Evolutionary conservation across 2,113 vertebrate genomes (phyloP).

Genomic region (Dinomys branickii): DNA sequence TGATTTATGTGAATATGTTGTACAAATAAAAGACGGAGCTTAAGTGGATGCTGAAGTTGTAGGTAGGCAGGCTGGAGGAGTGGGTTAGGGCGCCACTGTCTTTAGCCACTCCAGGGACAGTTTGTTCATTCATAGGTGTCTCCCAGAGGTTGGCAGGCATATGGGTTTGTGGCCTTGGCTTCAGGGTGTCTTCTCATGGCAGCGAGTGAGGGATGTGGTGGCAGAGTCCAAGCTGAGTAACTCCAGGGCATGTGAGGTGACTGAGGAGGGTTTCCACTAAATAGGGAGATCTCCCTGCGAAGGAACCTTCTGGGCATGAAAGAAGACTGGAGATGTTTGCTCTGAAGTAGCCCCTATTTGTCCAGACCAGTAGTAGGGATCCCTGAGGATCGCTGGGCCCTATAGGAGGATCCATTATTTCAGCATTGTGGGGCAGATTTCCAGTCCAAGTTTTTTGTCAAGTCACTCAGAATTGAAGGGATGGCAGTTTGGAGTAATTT

Average conservation of each 20-base stretch:
- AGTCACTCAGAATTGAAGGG: background rate
- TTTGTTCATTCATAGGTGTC: background rate
- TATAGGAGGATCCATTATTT: fast-evolving
- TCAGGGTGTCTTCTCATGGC: background rate
- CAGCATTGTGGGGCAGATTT: background rate
- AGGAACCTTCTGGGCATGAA: background rate
- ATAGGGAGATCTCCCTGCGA: background rate
- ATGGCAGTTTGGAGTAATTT: background rate
- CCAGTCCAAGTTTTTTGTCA: background rate
- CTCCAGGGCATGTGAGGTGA: background rate
- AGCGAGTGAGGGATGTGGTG: background rate
- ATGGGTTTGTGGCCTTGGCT: background rate
- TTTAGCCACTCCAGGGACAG: background rate
- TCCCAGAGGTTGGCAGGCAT: background rate
- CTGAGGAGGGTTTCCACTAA: background rate
- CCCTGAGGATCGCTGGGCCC: too few relatives aligned
- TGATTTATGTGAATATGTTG: background rate
- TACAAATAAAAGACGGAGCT: background rate
- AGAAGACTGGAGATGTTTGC: background rate
- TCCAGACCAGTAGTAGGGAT: background rate
- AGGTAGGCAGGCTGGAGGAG: background rate
- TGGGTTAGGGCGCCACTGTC: fast-evolving
- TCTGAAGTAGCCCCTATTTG: background rate
- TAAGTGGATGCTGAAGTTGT: background rate
- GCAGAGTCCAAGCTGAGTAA: background rate